A percentile compares a stretch with the other conserved stretches of the same genome.
phyloP scores from a whole-genome alignment of 2,888 invertebrate genomes.

The Acrocera orbiculus region DNA sequence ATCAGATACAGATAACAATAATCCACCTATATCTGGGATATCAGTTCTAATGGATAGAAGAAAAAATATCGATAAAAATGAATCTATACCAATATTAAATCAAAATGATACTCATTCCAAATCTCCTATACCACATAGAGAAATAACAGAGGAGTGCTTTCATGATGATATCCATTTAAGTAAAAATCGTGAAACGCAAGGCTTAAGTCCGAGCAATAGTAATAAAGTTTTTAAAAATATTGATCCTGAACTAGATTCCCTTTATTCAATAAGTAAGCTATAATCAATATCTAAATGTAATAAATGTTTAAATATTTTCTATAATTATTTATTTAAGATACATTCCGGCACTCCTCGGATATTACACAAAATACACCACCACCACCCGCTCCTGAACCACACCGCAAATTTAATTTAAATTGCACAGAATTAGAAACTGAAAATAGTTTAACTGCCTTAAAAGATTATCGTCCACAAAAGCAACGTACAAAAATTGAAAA shows the following conservation, averaged over 20 bases:
- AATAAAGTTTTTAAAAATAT: constrained; percentile 32
- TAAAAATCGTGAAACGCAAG: constrained; percentile 21
- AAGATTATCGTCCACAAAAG: constrained; percentile 32
- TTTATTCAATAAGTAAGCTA: constrained; percentile 50
- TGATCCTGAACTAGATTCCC: constrained; percentile 46
- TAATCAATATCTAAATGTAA: background rate
- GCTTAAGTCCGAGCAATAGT: constrained; percentile 24
- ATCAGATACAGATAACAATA: constrained; percentile 81
- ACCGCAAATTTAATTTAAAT: constrained; percentile 35
- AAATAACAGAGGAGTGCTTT: constrained; percentile 12
- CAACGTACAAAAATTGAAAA: constrained; percentile 10
- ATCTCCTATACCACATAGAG: constrained; percentile 21
- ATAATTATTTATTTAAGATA: constrained; percentile 18
- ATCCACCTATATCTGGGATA: constrained; percentile 37
- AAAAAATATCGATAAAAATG: constrained; percentile 18
- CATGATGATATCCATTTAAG: constrained; percentile 9
- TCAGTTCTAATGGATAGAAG: constrained; percentile 27
- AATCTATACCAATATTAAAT: constrained; percentile 8
- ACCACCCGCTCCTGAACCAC: constrained; percentile 59
- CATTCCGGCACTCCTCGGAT: constrained; percentile 29
- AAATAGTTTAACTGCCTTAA: constrained; percentile 38
- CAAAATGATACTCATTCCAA: constrained; percentile 12
- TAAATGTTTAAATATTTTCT: background rate
- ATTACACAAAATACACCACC: constrained; percentile 43
- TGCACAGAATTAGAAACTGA: constrained; percentile 12